Conservation (phyloP, 2,113 vertebrate species). For the Microtus montanus region DNA sequence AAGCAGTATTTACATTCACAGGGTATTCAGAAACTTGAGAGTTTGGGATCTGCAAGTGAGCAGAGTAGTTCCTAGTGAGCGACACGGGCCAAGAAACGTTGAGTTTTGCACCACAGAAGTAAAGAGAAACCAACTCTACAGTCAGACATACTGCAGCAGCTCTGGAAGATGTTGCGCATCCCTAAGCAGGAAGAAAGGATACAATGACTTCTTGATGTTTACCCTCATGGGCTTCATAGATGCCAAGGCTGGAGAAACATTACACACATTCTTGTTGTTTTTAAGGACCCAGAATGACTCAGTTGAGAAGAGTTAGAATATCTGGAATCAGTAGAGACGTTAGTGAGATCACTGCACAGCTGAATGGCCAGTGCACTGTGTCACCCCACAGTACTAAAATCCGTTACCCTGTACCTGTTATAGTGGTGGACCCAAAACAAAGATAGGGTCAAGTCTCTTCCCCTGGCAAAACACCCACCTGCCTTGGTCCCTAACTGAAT, state of each 20-base stretch:
- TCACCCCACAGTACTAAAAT: fast-evolving
- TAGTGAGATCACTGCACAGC: neutral
- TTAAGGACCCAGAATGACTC: neutral
- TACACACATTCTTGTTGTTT: neutral
- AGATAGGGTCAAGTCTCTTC: neutral
- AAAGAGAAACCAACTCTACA: neutral
- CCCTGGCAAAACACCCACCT: neutral
- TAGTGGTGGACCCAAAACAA: neutral
- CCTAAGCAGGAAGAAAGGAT: neutral
- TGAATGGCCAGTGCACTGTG: neutral
- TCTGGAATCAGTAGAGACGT: neutral
- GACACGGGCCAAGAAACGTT: neutral
- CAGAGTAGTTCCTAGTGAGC: neutral
- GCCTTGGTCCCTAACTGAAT: neutral
- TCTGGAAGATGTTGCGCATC: neutral
- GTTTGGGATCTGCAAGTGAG: neutral
- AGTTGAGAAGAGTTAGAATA: neutral
- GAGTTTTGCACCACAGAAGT: neutral
- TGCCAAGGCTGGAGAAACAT: neutral
- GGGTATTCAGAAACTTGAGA: neutral
- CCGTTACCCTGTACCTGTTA: neutral
- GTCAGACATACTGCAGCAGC: neutral
- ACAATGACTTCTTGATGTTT: neutral
- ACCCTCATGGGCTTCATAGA: neutral
- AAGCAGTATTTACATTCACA: neutral